phyloP scores from a whole-genome alignment of 2,888 invertebrate species.

The Limenitis camilla region DNA sequence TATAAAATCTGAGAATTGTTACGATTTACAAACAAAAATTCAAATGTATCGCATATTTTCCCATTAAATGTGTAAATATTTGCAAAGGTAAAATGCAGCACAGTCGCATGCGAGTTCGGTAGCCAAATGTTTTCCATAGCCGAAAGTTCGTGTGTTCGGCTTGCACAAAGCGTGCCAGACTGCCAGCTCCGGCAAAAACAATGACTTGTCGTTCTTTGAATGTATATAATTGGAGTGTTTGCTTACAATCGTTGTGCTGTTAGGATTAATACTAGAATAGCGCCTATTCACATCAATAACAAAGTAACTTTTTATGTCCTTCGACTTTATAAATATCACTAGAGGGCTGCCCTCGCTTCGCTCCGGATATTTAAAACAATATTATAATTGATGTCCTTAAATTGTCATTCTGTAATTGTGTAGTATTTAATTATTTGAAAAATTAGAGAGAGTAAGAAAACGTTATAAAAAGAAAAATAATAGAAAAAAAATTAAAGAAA shows the following conservation, averaged over 20 bases:
- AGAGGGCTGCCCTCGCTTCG: too few relatives aligned
- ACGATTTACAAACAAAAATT: not conserved
- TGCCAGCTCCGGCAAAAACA: conserved; percentile 45
- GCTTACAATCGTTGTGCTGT: conserved; percentile 23
- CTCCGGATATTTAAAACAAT: too few relatives aligned
- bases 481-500: too few relatives aligned
- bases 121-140: conserved; percentile 49
- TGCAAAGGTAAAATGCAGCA: conserved; percentile 16
- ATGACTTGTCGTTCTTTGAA: conserved; percentile 44
- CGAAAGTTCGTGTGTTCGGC: conserved; percentile 41
- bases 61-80: conserved; percentile 11
- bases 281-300: not conserved
- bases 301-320: too few relatives aligned
- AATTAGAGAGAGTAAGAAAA: too few relatives aligned
- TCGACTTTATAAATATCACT: too few relatives aligned
- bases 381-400: too few relatives aligned
- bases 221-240: conserved; percentile 54
- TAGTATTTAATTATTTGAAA: too few relatives aligned
- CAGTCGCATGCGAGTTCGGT: conserved; percentile 13
- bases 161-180: conserved; percentile 47
- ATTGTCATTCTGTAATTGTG: too few relatives aligned
- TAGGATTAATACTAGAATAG: not conserved
- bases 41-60: not conserved
- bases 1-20: not conserved
- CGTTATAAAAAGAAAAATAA: too few relatives aligned